Evolutionary conservation across 2,797 vertebrate genomes (phyloP), one percentile per base, ranked within the genome.

Genomic region (Neopelma chrysocephalum): DNA sequence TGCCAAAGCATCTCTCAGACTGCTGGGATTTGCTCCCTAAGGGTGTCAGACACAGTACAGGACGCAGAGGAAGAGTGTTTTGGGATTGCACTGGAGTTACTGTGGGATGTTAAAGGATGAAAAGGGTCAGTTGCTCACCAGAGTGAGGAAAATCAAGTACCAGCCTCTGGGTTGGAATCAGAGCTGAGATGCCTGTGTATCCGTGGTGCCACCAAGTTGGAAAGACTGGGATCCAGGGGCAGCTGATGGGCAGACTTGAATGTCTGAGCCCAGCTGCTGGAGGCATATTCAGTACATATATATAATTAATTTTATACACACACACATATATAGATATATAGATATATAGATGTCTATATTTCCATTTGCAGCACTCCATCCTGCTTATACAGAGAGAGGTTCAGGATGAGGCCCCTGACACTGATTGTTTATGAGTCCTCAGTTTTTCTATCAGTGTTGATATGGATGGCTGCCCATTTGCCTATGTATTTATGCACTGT

Each of bases 401-500:
- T 50, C 12, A 38, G 47, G 31, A 34, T 58, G 51, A 83, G 16
- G 9, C 4, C 5, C 1, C 18, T 66, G 47, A 22, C 70, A 23
- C 18, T 19, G 11, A 56, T 7, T 32, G 13, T 29, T 69, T 11
- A 3, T 19, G 53, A 70, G 43, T 42, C 42, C 10, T 71, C 78
- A 16, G 11, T 53, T 20, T 14, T 45, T 47, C 73, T 47, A 2
- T 32, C 1, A 0, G 19, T 31, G 50, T 64, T 53, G 23, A 11
- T 36, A 65, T 84, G 4, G 26, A 6, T 29, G 50, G 5, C 15
- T 38, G 15, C 31, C 21, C 4, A 5, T 5, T 5, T 57, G 29
- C 4, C 2, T 15, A 42, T 0, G 1, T 17, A 29, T 61, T 79
- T 48, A 26, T 15, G 32, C 0, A 1, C 19, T 5, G 16, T 73